Evolutionary conservation across 1,140 invertebrate species (phyloP).

Genomic region (Trialeurodes vaporariorum): DNA sequence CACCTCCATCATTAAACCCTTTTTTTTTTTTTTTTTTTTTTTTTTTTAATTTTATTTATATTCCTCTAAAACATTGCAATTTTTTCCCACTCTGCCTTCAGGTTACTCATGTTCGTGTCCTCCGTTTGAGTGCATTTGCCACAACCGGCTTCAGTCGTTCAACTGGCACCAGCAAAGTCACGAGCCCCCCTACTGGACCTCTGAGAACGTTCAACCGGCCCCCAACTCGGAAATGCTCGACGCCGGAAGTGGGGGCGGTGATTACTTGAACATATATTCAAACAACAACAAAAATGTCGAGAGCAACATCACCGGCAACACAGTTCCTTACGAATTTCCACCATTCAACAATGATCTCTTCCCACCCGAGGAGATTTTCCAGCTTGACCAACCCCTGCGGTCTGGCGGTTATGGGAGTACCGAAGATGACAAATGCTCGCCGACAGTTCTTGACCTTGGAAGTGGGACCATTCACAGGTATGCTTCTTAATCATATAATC

Average conservation of each 20-base stretch:
- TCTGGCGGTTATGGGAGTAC: constrained; percentile 22
- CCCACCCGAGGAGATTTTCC: constrained; percentile 64
- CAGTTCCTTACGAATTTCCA: constrained; percentile 37
- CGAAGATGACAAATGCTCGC: constrained; percentile 40
- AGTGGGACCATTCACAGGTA: constrained; percentile 46
- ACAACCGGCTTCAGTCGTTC: background rate
- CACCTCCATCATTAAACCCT: no score
- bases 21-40: no score
- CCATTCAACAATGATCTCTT: constrained; percentile 52
- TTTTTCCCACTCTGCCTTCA: no score
- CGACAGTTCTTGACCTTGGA: constrained; percentile 54
- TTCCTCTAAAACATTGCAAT: no score
- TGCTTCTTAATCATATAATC: no score
- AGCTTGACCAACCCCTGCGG: constrained; percentile 57
- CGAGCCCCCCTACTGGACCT: background rate
- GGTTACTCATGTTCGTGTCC: background rate
- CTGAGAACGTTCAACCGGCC: background rate
- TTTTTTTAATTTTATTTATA: no score
- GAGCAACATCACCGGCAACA: background rate
- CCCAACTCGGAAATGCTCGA: background rate
- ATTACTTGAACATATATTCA: background rate
- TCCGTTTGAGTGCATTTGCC: background rate
- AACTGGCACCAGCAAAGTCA: background rate
- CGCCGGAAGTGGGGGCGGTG: background rate
- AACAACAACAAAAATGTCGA: background rate